Evolutionary conservation across 2,797 vertebrate genomes (phyloP), one percentile per base, ranked within the genome.

Genomic region (Sebastes variabilis): DNA sequence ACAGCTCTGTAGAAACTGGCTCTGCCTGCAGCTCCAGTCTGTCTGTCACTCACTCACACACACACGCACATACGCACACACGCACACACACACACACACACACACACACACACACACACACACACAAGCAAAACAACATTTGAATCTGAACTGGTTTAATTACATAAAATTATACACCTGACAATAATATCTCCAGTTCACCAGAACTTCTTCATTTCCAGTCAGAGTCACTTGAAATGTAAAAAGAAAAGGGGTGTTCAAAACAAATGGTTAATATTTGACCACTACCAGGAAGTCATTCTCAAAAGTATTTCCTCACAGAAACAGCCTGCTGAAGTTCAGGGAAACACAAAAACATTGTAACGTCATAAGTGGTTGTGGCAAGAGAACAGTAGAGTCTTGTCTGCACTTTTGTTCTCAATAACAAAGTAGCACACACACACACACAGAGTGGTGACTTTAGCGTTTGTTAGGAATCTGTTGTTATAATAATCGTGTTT

Each of bases 11-110:
- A 27, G 49, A 85, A 93, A 94, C 95, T 77, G 82, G 94, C 84
- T 94, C 80, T 83, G 72, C 95, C 87, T 93, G 96, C 81, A 90
- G 42, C 81, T 85, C 95, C 79, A 75, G 94, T 95, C 76, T 68
- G 65, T 78, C 66, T 22, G 55, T 74, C 49, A 64, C 29, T 4
- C 4, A 3, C 16, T 22, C 3, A 24, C 61, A 46, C 59, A 70
- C 72, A 60, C 20, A 70, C 72, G 52, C 20, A 2, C 34, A 38
- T 36, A 30, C 8, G 38, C 4, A 2, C 16, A 11, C 3, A n/a
- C 58, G 38, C 59, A 70, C 72, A 56, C 12, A 1, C 49, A 38
- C 55, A 22, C 8, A 49, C 27, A 29, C 18, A 42, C 14, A 60
- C 20, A 22, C 9, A 66, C 61, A 42, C 13, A 36, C 38, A 62